These are phyloP conservation scores for Tringa solitaria DNA, from an alignment of 2,113 vertebrate species.

Conservation along the genomic window DNA sequence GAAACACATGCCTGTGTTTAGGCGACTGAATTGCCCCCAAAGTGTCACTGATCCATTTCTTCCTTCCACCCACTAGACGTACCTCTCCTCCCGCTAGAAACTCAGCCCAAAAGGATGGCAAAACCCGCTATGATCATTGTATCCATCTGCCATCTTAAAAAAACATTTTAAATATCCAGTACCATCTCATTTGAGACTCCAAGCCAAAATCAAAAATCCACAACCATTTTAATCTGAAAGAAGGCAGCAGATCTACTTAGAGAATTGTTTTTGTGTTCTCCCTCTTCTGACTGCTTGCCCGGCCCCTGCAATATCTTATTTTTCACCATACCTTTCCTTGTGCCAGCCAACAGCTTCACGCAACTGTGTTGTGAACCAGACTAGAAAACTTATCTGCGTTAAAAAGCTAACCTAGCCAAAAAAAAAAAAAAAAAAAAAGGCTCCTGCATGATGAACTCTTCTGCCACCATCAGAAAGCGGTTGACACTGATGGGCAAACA, in stretches of 20 bases:
- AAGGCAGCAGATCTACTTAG: not conserved
- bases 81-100: not conserved
- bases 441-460: not conserved
- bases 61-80: not conserved
- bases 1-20: not conserved
- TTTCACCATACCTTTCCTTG: not conserved
- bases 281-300: not conserved
- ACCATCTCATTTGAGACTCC: not conserved
- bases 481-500: not conserved
- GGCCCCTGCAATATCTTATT: not conserved
- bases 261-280: not conserved
- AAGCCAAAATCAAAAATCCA: not conserved
- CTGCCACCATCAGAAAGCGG: not conserved
- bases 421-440: not conserved
- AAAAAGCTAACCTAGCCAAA: not conserved
- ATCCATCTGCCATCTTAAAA: not conserved
- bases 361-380: not conserved
- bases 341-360: not conserved
- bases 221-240: not conserved
- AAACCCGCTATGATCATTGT: not conserved
- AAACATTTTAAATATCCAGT: not conserved
- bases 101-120: not conserved
- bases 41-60: not conserved
- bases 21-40: accelerated
- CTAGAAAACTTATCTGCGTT: not conserved